Evolutionary conservation across 2,113 vertebrate species (phyloP).

Genomic region (Camelus dromedarius): DNA sequence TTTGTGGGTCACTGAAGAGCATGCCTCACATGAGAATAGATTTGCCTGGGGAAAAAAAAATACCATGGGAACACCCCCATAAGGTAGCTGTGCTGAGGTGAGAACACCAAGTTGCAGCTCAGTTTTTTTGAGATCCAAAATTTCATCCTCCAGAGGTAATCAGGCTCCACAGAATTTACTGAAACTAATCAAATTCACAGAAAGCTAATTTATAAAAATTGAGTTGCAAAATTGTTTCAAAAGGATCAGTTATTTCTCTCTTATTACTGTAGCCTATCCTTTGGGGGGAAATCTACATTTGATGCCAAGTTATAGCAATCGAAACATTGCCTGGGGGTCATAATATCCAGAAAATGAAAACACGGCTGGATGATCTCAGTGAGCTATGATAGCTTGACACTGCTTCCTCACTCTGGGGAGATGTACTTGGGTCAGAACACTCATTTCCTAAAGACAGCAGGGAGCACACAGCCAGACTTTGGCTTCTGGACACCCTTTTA

Average conservation of each 20-base stretch:
- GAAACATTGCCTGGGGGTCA: not conserved
- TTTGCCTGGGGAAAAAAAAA: not conserved
- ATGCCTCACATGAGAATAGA: not conserved
- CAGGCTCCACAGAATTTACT: not conserved
- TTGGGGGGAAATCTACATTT: not conserved
- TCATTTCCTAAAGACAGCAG: not conserved
- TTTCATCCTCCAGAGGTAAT: constrained; percentile 30
- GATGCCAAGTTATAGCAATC: not conserved
- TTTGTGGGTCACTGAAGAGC: not conserved
- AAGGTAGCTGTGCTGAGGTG: not conserved
- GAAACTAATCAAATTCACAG: not conserved
- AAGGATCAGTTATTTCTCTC: not conserved
- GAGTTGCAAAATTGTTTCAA: not conserved
- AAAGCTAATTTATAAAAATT: not conserved
- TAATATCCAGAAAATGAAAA: not conserved
- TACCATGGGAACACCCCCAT: not conserved
- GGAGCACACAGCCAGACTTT: not conserved
- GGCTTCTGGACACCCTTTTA: not conserved
- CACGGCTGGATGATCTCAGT: not conserved
- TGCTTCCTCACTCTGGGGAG: not conserved
- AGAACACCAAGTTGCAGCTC: not conserved
- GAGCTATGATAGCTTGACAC: not conserved
- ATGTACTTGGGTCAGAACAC: not conserved
- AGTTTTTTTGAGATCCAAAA: not conserved
- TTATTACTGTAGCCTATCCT: not conserved